phyloP scores from a whole-genome alignment of 2,888 invertebrate genomes.

The Andrena trimmerana region DNA sequence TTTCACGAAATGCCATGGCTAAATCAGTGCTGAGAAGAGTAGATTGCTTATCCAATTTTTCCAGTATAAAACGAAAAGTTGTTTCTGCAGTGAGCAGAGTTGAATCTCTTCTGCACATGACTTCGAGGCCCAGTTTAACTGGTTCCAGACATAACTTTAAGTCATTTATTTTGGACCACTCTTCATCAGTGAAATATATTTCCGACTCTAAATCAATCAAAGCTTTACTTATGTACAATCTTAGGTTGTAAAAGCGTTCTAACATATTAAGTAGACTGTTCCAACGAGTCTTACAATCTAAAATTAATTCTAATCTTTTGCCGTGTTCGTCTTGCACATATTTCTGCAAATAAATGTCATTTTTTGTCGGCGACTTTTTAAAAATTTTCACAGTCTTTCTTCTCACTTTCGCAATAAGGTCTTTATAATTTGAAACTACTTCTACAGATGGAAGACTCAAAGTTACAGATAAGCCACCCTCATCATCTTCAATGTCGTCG shows the following conservation, averaged over 20 bases:
- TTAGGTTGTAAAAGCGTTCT: slow-evolving; percentile 56
- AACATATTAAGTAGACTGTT: slow-evolving; percentile 60
- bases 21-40: slow-evolving; percentile 25
- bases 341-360: slow-evolving; percentile 55
- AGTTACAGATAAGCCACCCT: slow-evolving; percentile 4
- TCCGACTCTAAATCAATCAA: slow-evolving; percentile 68
- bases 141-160: slow-evolving; percentile 12
- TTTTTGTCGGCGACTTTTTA: slow-evolving; percentile 65
- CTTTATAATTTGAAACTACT: slow-evolving; percentile 14
- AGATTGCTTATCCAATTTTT: slow-evolving; percentile 34
- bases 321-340: slow-evolving; percentile 59
- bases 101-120: slow-evolving; percentile 52
- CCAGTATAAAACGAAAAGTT: slow-evolving; percentile 36
- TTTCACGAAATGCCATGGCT: slow-evolving; percentile 19
- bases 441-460: not conserved
- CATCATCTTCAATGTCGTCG: too few species aligned
- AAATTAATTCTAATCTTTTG: slow-evolving; percentile 57
- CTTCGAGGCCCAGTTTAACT: slow-evolving; percentile 48
- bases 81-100: slow-evolving; percentile 45
- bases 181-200: slow-evolving; percentile 61
- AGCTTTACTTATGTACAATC: slow-evolving; percentile 69
- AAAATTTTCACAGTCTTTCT: slow-evolving; percentile 43
- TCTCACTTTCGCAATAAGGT: slow-evolving; percentile 61
- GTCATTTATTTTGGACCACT: slow-evolving; percentile 65
- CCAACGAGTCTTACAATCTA: slow-evolving; percentile 63